phyloP scores from a whole-genome alignment of 2,113 vertebrate species.

The Sterrhoptilus dennistouni region DNA sequence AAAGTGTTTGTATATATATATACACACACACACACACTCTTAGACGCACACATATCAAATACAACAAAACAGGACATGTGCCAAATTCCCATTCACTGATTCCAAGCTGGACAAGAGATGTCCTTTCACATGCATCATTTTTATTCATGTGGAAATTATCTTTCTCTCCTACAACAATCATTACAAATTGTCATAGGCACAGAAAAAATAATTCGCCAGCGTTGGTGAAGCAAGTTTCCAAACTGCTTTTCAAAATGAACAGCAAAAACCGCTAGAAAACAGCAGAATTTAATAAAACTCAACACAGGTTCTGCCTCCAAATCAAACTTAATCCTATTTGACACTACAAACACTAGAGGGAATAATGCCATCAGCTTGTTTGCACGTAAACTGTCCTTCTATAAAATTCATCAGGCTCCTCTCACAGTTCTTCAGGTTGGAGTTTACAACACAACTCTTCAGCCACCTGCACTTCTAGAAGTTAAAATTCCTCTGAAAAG shows the following conservation, averaged over 20 bases:
- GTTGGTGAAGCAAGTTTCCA: neutral
- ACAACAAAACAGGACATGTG: neutral
- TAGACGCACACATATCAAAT: neutral
- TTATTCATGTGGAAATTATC: neutral
- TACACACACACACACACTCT: accelerated
- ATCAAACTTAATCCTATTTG: neutral
- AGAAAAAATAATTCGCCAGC: neutral
- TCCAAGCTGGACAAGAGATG: neutral
- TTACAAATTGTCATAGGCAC: neutral
- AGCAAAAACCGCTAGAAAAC: neutral
- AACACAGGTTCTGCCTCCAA: neutral
- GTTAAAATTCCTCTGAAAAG: neutral
- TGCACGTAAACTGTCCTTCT: neutral
- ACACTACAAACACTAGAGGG: neutral
- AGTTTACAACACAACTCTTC: neutral
- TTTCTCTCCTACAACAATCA: neutral
- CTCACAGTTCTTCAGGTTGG: neutral
- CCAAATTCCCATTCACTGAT: neutral
- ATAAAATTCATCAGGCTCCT: neutral
- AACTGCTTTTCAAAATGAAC: neutral
- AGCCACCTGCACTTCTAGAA: neutral
- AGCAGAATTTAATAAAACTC: neutral
- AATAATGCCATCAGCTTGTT: neutral
- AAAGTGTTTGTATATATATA: neutral
- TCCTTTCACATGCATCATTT: neutral